A percentile compares a stretch with the other conserved stretches of the same genome.
Evolutionary conservation across 2,113 vertebrate species (phyloP).

Genomic region (Brevimyrus niger): DNA sequence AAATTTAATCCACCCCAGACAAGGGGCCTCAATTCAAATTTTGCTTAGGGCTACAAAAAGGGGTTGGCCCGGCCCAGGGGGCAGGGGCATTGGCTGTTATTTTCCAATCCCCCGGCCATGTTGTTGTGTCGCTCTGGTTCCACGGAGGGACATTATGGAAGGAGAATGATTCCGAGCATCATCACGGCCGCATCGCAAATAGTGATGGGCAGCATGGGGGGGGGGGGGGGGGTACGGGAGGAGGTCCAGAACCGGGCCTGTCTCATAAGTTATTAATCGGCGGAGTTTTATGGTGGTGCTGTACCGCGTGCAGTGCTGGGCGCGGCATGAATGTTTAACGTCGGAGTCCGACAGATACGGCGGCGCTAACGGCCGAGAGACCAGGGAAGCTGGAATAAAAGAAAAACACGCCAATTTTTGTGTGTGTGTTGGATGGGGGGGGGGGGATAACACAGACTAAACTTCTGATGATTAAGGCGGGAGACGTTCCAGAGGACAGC

Average conservation of each 20-base stretch:
- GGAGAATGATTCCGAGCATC: background rate
- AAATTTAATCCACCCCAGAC: background rate
- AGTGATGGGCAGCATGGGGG: too few species aligned
- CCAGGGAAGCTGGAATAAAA: background rate
- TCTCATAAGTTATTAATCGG: slow-evolving; percentile 12
- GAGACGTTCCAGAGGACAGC: background rate
- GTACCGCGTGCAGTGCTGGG: background rate
- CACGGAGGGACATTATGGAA: too few species aligned
- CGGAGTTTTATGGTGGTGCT: background rate
- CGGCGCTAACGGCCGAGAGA: background rate
- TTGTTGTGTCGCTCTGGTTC: background rate
- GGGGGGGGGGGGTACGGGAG: background rate
- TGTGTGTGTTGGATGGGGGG: background rate
- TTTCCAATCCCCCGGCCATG: background rate
- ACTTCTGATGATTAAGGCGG: background rate
- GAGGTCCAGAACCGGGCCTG: background rate
- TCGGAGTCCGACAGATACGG: background rate
- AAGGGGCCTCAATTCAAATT: background rate
- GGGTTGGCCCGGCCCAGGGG: background rate
- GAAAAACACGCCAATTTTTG: background rate
- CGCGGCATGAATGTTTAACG: background rate
- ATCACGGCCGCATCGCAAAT: background rate
- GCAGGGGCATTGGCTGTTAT: background rate
- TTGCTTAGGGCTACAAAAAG: background rate
- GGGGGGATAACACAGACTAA: background rate